A percentile compares a stretch with the other conserved stretches of the same genome.
Conservation (phyloP, 2,113 vertebrate genomes). For the Tapirus terrestris region DNA sequence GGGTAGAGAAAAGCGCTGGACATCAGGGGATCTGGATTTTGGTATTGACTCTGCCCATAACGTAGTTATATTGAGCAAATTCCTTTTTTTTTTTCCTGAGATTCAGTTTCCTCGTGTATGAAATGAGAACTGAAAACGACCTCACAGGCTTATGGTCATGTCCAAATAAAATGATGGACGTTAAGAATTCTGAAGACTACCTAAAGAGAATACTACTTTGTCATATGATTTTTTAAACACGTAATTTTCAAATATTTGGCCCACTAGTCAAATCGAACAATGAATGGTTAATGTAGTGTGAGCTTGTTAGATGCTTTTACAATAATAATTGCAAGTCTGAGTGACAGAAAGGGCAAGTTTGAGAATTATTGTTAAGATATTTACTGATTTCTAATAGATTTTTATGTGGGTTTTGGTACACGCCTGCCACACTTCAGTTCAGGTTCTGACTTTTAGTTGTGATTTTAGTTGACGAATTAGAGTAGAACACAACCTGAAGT, state of each 20-base stretch:
- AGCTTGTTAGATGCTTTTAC: not conserved
- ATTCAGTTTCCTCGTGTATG: not conserved
- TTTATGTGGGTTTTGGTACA: not conserved
- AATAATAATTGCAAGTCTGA: not conserved
- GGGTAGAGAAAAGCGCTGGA: accelerated
- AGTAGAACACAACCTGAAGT: accelerated
- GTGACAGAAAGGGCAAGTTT: not conserved
- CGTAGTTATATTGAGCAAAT: not conserved
- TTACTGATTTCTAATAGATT: not conserved
- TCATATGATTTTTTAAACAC: accelerated
- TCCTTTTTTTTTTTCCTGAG: not conserved
- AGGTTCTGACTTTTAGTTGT: too few species aligned
- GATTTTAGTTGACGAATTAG: accelerated
- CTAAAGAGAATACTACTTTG: not conserved
- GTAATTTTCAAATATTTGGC: not conserved
- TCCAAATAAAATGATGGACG: not conserved
- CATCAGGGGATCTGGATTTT: too few species aligned
- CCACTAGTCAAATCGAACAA: too few species aligned
- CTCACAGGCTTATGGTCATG: not conserved
- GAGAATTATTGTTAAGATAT: not conserved
- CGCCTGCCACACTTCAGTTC: not conserved
- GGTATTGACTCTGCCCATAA: not conserved
- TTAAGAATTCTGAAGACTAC: not conserved
- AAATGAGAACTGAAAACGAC: not conserved
- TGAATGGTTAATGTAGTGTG: not conserved